Percentiles rank a stretch among this genome's conserved stretches.
Evolutionary conservation across 2,113 vertebrate genomes (phyloP).

Genomic region (Crotalus tigris): DNA sequence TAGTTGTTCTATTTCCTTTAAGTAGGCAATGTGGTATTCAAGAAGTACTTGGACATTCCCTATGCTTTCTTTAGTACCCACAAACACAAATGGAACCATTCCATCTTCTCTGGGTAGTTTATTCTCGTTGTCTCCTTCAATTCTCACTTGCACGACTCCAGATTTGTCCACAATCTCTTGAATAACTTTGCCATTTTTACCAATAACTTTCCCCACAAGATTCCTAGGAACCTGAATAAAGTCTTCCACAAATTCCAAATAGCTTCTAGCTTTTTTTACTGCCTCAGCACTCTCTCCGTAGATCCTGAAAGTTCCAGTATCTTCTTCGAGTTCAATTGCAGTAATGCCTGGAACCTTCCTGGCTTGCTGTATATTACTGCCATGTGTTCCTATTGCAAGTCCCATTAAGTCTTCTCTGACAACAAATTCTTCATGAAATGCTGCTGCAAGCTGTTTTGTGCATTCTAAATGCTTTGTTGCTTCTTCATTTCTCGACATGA

Average conservation of each 20-base stretch:
- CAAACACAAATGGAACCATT: slow-evolving; percentile 98
- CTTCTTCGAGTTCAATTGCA: slow-evolving; percentile 80
- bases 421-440: slow-evolving; percentile 82
- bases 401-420: slow-evolving; percentile 86
- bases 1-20: slow-evolving; percentile 71
- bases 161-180: slow-evolving; percentile 86
- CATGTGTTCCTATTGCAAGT: slow-evolving; percentile 81
- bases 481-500: slow-evolving; percentile 83
- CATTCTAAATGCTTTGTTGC: slow-evolving; percentile 83
- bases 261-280: slow-evolving; percentile 82
- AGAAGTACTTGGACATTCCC: slow-evolving; percentile 93
- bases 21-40: slow-evolving; percentile 96
- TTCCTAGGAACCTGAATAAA: slow-evolving; percentile 84
- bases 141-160: slow-evolving; percentile 82
- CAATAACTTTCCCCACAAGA: slow-evolving; percentile 85
- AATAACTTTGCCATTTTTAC: slow-evolving; percentile 86
- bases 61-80: slow-evolving; percentile 96
- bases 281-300: slow-evolving; percentile 83
- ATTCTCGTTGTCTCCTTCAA: slow-evolving; percentile 84
- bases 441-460: slow-evolving; percentile 81
- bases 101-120: slow-evolving; percentile 84
- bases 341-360: slow-evolving; percentile 82
- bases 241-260: slow-evolving; percentile 83
- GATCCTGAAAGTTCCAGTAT: slow-evolving; percentile 81
- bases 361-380: slow-evolving; percentile 81